These are phyloP conservation scores for Acleris emargana DNA, from an alignment of 2,888 invertebrate genomes.

Conservation along the genomic window DNA sequence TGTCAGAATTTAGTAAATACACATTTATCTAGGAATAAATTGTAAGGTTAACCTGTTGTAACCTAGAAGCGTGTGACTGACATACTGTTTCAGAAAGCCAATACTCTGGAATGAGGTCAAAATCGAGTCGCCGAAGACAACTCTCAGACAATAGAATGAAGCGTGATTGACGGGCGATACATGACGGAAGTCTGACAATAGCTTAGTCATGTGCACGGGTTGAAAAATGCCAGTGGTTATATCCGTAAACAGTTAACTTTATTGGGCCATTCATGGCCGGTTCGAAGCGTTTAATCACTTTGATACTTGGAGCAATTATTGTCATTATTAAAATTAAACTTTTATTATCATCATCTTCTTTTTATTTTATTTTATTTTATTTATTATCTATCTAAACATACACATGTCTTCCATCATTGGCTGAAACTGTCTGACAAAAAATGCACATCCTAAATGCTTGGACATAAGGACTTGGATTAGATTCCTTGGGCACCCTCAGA, in stretches of 20 bases:
- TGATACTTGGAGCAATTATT: not conserved
- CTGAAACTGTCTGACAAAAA: too few species aligned
- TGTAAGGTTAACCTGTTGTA: slow-evolving; percentile 45
- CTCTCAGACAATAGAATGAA: slow-evolving; percentile 24
- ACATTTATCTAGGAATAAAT: slow-evolving; percentile 30
- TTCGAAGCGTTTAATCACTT: not conserved
- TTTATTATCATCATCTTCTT: too few species aligned
- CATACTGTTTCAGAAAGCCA: slow-evolving; percentile 57
- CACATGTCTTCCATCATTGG: too few species aligned
- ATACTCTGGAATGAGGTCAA: slow-evolving; percentile 48
- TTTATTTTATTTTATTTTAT: too few species aligned
- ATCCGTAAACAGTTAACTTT: slow-evolving; percentile 30
- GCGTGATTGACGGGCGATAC: slow-evolving; percentile 31
- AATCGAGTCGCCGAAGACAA: slow-evolving; percentile 40
- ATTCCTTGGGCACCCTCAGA: too few species aligned
- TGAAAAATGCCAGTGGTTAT: slow-evolving; percentile 21
- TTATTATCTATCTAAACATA: too few species aligned
- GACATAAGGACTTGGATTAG: too few species aligned
- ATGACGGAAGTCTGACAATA: slow-evolving; percentile 32
- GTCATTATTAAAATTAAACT: too few species aligned
- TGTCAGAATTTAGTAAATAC: too few species aligned
- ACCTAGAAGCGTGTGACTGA: slow-evolving; percentile 63
- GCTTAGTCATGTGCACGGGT: slow-evolving; percentile 14
- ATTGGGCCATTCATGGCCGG: slow-evolving; percentile 11
- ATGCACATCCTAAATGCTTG: too few species aligned